Evolutionary conservation across 2,888 invertebrate genomes (phyloP), one percentile per base, ranked within the genome.

Genomic region (Alentia gelatinosa): DNA sequence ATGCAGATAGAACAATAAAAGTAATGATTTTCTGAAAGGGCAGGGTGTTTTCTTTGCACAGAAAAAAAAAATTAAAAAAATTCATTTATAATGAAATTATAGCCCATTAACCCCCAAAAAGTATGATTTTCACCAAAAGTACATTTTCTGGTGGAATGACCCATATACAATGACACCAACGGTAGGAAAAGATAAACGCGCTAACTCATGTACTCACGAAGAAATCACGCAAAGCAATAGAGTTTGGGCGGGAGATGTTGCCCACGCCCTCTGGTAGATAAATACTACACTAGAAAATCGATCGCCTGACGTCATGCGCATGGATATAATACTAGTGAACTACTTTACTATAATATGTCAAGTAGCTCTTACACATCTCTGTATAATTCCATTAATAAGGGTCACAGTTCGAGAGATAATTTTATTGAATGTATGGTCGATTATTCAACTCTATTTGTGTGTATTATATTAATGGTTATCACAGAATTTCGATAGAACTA

Each of bases 251-350:
- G 79, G 12, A n/a, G 9, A 35, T 19, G 39, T 12, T 56, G 5
- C 19, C 56, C 15, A 1, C 79, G 79, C 79, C 79, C n/a, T n/a
- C 79, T 79, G 26, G 79, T 37, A 39, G 5, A 26, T 0, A 79
- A 35, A n/a, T 1, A 37, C 1, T 0, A 39, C 35, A 79, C 79
- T 79, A 79, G 35, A 39, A 79, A 79, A 79, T 79, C 79, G 39
- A 79, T 79, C 3, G 12, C 19, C 37, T 3, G 79, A 79, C 79
- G 79, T 79, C 79, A 79, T n/a, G 79, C 79, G 79, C n/a, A 79
- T 12, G 0, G 39, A 79, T 79, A 79, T 79, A 68, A 35, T 35
- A 35, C 12, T 7, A 3, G 15, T 7, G 79, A 79, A 79, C 35
- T 39, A 79, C 39, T 35, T 79, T 79, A 15, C 35, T 37, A 35